Evolutionary conservation across 2,797 vertebrate species (phyloP).

Genomic region (Peromyscus eremicus): DNA sequence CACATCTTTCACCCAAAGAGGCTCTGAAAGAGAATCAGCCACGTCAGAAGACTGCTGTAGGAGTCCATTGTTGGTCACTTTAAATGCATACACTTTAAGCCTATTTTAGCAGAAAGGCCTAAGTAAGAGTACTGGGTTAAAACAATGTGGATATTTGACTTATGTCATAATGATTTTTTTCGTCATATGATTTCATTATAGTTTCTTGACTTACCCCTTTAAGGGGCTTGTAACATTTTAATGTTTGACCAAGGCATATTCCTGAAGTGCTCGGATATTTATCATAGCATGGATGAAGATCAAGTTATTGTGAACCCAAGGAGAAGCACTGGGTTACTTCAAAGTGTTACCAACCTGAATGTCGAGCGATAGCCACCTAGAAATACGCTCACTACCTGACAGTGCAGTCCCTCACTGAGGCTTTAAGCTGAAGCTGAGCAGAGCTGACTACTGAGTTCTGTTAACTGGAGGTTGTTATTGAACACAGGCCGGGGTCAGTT

Average conservation of each 20-base stretch:
- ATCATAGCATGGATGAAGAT: not conserved
- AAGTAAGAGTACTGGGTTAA: not conserved
- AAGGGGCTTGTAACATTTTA: not conserved
- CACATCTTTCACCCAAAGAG: not conserved
- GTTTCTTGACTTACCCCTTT: not conserved
- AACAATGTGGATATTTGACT: not conserved
- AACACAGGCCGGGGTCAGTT: constrained; percentile 44
- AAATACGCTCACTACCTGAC: not conserved
- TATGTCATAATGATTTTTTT: not conserved
- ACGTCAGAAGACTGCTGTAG: not conserved
- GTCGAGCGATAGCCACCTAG: not conserved
- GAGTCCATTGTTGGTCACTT: not conserved
- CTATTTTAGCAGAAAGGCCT: not conserved
- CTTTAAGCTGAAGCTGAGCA: not conserved
- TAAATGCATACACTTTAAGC: not conserved
- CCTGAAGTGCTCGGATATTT: not conserved
- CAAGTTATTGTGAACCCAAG: not conserved
- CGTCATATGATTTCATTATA: not conserved
- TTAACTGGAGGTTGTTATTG: constrained; percentile 51
- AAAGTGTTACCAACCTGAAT: not conserved
- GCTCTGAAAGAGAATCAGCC: not conserved
- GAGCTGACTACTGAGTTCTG: constrained; percentile 30
- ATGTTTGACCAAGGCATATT: not conserved
- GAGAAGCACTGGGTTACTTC: not conserved
- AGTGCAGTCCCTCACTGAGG: not conserved